These are phyloP conservation scores for Xenopus petersii DNA, from an alignment of 2,797 vertebrate species.

Conservation along the genomic window DNA sequence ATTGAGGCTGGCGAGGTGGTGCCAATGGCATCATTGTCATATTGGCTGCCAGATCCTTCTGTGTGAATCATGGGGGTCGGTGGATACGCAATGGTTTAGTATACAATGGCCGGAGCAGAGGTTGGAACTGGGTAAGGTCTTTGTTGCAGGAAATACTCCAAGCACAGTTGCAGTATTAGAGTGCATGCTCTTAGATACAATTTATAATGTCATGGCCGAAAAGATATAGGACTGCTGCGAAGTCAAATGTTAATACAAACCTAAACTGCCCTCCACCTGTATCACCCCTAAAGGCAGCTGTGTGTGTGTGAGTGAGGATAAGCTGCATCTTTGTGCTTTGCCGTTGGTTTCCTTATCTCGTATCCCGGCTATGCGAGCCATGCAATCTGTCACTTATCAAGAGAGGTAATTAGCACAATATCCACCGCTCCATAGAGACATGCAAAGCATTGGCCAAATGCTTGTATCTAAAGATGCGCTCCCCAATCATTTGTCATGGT, in stretches of 20 bases:
- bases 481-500: not conserved
- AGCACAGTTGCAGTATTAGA: no score
- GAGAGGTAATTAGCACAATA: not conserved
- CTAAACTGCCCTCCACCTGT: not conserved
- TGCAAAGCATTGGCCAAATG: not conserved
- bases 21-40: no score
- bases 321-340: not conserved
- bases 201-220: no score
- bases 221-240: not conserved
- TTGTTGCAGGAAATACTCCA: no score
- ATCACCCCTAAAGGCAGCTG: not conserved
- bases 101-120: no score
- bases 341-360: conserved; percentile 9
- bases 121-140: no score
- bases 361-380: not conserved
- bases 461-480: not conserved
- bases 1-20: no score
- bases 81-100: no score
- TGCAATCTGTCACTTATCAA: conserved; percentile 16
- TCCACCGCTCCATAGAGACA: not conserved
- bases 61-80: no score
- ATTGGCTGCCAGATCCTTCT: no score
- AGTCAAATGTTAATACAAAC: no score
- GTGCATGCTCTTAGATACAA: no score
- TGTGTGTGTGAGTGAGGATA: not conserved